Evolutionary conservation across 2,797 vertebrate genomes (phyloP).

Genomic region (Austrolebias charrua): DNA sequence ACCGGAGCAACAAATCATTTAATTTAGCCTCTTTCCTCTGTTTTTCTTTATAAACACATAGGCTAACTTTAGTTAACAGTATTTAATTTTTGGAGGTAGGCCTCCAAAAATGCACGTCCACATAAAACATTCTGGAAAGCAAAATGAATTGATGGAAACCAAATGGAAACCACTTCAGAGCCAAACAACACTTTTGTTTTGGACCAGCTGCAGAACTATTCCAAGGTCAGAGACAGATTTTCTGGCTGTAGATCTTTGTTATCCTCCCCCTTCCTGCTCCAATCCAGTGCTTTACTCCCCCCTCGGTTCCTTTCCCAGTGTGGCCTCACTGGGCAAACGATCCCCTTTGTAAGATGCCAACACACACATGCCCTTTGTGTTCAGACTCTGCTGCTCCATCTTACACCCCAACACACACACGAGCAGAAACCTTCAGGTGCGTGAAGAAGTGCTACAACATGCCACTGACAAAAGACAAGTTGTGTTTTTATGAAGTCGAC

Average conservation of each 20-base stretch:
- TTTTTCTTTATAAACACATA: no score
- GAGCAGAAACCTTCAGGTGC: conserved; percentile 1
- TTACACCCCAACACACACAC: conserved; percentile 3
- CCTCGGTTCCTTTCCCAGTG: conserved; percentile 9
- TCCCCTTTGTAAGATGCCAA: conserved; percentile 45
- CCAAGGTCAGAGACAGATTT: conserved; percentile 19
- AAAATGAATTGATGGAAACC: no score
- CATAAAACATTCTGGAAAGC: not conserved
- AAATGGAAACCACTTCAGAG: not conserved
- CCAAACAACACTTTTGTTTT: not conserved
- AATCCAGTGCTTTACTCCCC: conserved; percentile 40
- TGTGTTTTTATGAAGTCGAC: conserved; percentile 5
- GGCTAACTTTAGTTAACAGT: no score
- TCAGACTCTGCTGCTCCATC: conserved; percentile 2
- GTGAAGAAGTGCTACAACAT: not conserved
- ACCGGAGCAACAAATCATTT: no score
- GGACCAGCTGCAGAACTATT: conserved; percentile 2
- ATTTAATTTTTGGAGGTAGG: no score
- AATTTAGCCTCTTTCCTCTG: no score
- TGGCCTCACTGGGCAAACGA: conserved; percentile 48
- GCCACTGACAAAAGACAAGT: not conserved
- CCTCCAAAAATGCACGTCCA: not conserved
- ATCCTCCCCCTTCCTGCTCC: conserved; percentile 48
- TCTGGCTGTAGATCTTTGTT: conserved; percentile 22
- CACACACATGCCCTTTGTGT: conserved; percentile 40